phyloP scores from a whole-genome alignment of 2,888 invertebrate genomes.

The Conchocele bisecta region DNA sequence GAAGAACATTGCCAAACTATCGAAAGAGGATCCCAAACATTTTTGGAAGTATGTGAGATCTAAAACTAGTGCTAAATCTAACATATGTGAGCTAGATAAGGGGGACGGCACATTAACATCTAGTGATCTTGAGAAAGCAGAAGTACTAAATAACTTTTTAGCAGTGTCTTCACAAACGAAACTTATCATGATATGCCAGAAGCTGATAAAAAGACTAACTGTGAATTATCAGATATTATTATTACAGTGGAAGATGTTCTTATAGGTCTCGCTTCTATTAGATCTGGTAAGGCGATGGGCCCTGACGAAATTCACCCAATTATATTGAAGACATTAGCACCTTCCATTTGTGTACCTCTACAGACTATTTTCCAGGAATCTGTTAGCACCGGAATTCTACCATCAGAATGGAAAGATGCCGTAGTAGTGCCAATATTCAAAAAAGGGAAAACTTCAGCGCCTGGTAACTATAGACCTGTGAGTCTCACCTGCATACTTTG shows the following conservation, averaged over 20 bases:
- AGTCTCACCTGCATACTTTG: background rate
- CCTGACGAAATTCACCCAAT: slow-evolving; percentile 3
- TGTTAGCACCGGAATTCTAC: background rate
- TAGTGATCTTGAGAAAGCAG: background rate
- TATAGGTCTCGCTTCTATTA: background rate
- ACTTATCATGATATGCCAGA: background rate
- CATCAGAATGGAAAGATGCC: background rate
- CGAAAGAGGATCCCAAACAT: background rate
- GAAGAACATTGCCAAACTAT: background rate
- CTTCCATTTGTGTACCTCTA: background rate
- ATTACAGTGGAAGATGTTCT: background rate
- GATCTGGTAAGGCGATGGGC: background rate
- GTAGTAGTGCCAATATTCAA: background rate
- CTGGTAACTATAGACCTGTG: slow-evolving; percentile 11
- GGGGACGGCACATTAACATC: background rate
- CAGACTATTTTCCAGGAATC: background rate
- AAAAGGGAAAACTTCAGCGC: background rate
- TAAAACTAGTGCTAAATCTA: background rate
- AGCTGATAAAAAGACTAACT: background rate
- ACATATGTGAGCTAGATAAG: background rate
- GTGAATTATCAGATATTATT: background rate
- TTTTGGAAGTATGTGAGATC: slow-evolving; percentile 4
- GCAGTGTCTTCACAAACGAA: background rate
- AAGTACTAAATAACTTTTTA: background rate
- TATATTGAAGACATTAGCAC: slow-evolving; percentile 3